These are phyloP conservation scores for Cremastobaeus sp. DNA, from an alignment of 2,888 invertebrate species.

Conservation along the genomic window DNA sequence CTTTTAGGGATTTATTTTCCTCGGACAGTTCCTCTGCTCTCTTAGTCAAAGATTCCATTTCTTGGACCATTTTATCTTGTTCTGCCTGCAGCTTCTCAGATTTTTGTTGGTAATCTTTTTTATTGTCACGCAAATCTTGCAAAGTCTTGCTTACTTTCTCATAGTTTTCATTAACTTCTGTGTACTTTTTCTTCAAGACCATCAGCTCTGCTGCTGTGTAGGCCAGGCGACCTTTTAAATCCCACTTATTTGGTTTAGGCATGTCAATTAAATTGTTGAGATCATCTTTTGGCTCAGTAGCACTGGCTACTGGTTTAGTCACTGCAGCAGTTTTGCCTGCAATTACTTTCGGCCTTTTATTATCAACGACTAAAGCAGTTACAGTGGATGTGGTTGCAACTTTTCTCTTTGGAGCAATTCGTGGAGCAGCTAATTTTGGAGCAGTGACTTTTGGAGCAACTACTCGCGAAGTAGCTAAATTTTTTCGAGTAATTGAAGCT, in stretches of 20 bases:
- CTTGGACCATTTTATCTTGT: constrained; percentile 80
- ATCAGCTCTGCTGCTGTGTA: constrained; percentile 80
- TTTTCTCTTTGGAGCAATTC: constrained; percentile 68
- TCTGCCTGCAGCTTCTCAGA: constrained; percentile 65
- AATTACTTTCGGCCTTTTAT: constrained; percentile 44
- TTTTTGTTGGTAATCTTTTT: constrained; percentile 62
- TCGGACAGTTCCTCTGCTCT: constrained; percentile 79
- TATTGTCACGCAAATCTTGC: constrained; percentile 62
- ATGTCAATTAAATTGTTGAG: constrained; percentile 28
- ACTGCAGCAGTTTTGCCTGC: constrained; percentile 6
- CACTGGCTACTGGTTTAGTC: constrained; percentile 56
- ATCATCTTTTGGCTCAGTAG: constrained; percentile 20
- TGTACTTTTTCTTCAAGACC: constrained; percentile 83
- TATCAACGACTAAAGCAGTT: no score
- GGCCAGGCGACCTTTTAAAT: constrained; percentile 72
- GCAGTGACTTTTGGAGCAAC: no score
- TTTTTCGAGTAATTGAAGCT: constrained; percentile 60
- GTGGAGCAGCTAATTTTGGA: constrained; percentile 39
- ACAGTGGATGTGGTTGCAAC: constrained; percentile 69
- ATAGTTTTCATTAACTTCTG: constrained; percentile 65
- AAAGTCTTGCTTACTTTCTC: constrained; percentile 63
- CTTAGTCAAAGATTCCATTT: constrained; percentile 71
- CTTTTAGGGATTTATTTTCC: constrained; percentile 66
- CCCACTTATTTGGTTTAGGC: constrained; percentile 73
- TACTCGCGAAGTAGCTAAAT: constrained; percentile 40